Evolutionary conservation across 2,113 vertebrate genomes (phyloP).

Genomic region (Gambusia affinis): DNA sequence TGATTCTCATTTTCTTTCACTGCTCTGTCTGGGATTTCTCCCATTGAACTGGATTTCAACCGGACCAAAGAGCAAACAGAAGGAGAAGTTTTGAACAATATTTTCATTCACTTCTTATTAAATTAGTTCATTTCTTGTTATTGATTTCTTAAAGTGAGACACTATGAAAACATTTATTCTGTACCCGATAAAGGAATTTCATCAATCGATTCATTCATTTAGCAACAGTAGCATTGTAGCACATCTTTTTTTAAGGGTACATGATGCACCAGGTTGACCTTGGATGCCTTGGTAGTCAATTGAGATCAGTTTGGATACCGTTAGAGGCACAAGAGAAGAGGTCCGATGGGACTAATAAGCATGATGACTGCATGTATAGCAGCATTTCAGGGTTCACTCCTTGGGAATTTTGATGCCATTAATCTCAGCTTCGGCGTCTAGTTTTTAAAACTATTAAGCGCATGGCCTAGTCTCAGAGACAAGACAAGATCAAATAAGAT

Average conservation of each 20-base stretch:
- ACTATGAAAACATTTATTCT: slow-evolving; percentile 29
- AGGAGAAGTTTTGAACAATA: not conserved
- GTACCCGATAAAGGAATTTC: slow-evolving; percentile 42
- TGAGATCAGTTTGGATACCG: slow-evolving; percentile 21
- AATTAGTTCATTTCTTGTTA: not conserved
- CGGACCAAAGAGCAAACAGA: too few species aligned
- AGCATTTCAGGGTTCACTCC: not conserved
- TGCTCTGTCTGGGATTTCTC: too few species aligned
- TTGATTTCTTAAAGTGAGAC: slow-evolving; percentile 10
- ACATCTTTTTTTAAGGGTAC: slow-evolving; percentile 26
- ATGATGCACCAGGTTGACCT: slow-evolving; percentile 22
- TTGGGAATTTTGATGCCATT: not conserved
- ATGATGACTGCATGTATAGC: not conserved
- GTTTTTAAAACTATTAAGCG: not conserved
- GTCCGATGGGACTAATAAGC: slow-evolving; percentile 3
- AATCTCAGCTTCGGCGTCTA: not conserved
- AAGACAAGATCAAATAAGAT: not conserved
- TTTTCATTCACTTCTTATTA: not conserved
- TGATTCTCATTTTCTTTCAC: too few species aligned
- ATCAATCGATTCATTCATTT: slow-evolving; percentile 40
- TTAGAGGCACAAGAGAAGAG: not conserved
- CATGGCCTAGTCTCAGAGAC: not conserved
- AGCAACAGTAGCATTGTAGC: slow-evolving; percentile 23
- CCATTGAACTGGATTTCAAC: too few species aligned
- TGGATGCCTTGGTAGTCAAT: slow-evolving; percentile 30